A percentile compares a stretch with the other conserved stretches of the same genome.
Conservation (phyloP, 2,113 vertebrate species). For the Donacobius atricapilla region DNA sequence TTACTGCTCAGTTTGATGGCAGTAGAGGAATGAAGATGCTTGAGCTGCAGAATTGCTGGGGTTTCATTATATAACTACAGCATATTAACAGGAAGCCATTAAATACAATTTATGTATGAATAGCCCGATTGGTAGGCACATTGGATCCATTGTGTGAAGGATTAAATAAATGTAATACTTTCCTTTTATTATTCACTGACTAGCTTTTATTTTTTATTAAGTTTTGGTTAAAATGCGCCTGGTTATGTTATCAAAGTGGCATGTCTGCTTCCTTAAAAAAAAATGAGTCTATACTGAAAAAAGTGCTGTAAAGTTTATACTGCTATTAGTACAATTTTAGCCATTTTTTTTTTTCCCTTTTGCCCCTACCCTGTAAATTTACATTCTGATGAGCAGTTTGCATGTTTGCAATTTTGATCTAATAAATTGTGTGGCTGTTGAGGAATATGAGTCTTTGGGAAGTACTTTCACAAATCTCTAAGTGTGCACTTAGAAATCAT, state of each 20-base stretch:
- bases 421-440: background rate
- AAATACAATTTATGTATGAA: conserved; percentile 62
- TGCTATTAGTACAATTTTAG: background rate
- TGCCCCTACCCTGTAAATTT: background rate
- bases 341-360: background rate
- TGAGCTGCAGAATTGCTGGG: conserved; percentile 40
- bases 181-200: conserved; percentile 30
- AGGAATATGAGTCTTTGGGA: background rate
- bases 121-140: background rate
- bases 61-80: conserved; percentile 58
- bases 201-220: conserved; percentile 44
- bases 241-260: conserved; percentile 45
- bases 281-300: background rate
- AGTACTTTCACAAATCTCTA: background rate
- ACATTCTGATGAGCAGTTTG: background rate
- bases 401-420: background rate
- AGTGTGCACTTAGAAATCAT: background rate
- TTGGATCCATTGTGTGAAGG: conserved; percentile 33
- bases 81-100: conserved; percentile 68
- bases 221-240: conserved; percentile 1
- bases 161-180: conserved; percentile 52
- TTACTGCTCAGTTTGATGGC: conserved; percentile 54
- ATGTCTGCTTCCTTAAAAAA: conserved; percentile 11
- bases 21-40: conserved; percentile 38
- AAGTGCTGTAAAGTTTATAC: conserved; percentile 12